A percentile compares a stretch with the other conserved stretches of the same genome.
Conservation (phyloP, 37 sponge, comb jelly and placozoan genomes). For the Hexactinellida sp. region DNA sequence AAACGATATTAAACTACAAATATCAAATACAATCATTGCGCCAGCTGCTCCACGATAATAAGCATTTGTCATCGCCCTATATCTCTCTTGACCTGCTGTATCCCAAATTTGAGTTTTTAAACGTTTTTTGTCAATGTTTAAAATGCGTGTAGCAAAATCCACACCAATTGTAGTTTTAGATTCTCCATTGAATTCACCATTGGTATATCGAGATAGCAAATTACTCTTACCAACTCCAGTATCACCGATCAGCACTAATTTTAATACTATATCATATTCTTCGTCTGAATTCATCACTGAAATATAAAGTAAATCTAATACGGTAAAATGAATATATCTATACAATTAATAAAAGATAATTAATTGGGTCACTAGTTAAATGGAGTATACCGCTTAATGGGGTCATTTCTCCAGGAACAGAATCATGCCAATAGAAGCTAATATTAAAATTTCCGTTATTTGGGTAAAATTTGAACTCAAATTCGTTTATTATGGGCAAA, state of each 20-base stretch:
- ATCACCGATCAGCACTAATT: neutral
- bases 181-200: neutral
- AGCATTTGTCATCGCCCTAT: conserved; percentile 4
- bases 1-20: neutral
- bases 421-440: too few relatives aligned
- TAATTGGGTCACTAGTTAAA: too few relatives aligned
- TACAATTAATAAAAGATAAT: too few relatives aligned
- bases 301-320: too few relatives aligned
- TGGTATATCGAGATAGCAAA: neutral
- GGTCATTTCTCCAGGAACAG: too few relatives aligned
- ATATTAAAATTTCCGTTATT: too few relatives aligned
- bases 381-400: too few relatives aligned
- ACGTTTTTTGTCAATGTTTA: neutral
- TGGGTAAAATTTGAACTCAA: too few relatives aligned
- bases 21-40: neutral
- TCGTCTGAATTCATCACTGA: neutral
- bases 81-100: neutral
- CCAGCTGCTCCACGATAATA: neutral
- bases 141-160: neutral
- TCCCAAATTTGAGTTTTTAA: conserved; percentile 5
- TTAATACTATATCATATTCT: neutral
- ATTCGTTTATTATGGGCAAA: too few relatives aligned
- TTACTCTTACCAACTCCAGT: neutral
- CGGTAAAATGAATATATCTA: too few relatives aligned
- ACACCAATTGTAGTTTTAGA: neutral